Percentiles rank a stretch among this genome's conserved stretches.
These are phyloP conservation scores for Chamaetylas fuelleborni DNA, from an alignment of 2,113 vertebrate species.

Conservation along the genomic window DNA sequence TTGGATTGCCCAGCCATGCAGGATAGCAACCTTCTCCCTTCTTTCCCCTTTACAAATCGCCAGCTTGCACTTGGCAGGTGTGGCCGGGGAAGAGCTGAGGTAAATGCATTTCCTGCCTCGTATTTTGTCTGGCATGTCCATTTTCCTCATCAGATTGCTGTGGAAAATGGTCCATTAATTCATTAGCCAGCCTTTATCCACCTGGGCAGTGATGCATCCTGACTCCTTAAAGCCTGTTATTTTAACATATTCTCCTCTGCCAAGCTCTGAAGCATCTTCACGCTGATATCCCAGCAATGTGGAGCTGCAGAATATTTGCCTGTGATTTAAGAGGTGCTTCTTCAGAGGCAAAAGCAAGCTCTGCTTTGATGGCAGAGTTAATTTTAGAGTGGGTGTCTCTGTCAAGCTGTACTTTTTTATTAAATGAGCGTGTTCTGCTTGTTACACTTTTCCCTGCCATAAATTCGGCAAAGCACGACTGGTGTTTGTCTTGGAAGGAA, in stretches of 20 bases:
- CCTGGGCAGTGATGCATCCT: neutral
- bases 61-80: neutral
- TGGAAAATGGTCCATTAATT: neutral
- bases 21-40: neutral
- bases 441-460: neutral
- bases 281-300: neutral
- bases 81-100: neutral
- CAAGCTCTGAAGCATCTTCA: neutral
- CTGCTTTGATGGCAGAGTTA: constrained; percentile 16
- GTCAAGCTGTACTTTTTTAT: constrained; percentile 21
- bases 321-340: neutral
- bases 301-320: neutral
- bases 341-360: neutral
- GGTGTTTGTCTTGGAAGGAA: neutral
- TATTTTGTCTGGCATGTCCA: neutral
- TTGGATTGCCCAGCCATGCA: neutral
- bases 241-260: neutral
- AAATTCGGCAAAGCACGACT: neutral
- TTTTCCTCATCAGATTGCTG: neutral
- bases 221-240: neutral
- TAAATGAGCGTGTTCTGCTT: constrained; percentile 1
- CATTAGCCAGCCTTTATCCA: neutral
- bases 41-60: neutral
- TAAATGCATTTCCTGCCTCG: neutral
- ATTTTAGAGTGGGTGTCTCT: constrained; percentile 52